Evolutionary conservation across 2,113 vertebrate genomes (phyloP).

Genomic region (Solea senegalensis): DNA sequence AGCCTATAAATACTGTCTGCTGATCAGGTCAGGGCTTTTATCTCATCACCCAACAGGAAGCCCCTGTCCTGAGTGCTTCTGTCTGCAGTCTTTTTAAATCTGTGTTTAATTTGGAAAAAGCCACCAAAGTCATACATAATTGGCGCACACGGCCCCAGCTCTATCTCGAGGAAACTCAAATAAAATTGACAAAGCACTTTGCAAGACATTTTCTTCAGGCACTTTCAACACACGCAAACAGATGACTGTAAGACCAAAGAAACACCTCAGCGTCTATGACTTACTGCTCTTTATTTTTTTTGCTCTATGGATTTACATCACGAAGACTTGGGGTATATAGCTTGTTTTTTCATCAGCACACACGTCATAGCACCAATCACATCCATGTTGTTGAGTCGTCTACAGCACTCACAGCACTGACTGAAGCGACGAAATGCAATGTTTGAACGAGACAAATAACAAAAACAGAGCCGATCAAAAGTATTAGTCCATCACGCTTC

Average conservation of each 20-base stretch:
- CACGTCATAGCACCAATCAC: conserved; percentile 50
- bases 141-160: not conserved
- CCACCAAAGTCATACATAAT: conserved; percentile 35
- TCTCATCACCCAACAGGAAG: conserved; percentile 69
- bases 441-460: conserved; percentile 5
- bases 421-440: conserved; percentile 32
- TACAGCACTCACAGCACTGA: conserved; percentile 37
- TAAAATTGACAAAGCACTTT: conserved; percentile 10
- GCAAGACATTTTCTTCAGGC: not conserved
- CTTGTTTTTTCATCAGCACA: conserved; percentile 31
- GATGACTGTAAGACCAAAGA: conserved; percentile 24
- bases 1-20: conserved; percentile 42
- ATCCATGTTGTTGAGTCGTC: conserved; percentile 18
- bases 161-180: conserved; percentile 1
- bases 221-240: not conserved
- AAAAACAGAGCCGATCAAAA: conserved; percentile 26
- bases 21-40: conserved; percentile 57
- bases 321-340: not conserved
- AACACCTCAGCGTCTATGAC: conserved; percentile 22
- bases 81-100: conserved; percentile 37
- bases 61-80: conserved; percentile 46
- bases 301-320: conserved; percentile 55
- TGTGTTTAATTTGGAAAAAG: conserved; percentile 61
- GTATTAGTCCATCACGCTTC: conserved; percentile 19
- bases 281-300: conserved; percentile 62